Base-by-base conservation (phyloP, 1,140 invertebrate species). In the Drosophila truncata region DNA sequence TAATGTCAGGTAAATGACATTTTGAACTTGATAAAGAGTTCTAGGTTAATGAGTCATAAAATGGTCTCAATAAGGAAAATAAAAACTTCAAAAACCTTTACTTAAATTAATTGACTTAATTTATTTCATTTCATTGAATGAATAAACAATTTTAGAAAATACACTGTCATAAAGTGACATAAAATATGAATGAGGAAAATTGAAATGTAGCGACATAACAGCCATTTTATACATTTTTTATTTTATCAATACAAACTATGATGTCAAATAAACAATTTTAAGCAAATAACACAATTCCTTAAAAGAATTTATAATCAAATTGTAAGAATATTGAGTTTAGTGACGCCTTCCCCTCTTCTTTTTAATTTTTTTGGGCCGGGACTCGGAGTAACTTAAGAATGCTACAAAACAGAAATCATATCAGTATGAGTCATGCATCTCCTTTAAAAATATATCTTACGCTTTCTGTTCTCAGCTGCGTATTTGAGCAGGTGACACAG, bases 311-410 rank as follows among this genome's bases (percentile, higher is more conserved):
- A 29, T 2, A 27, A 10, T 29, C 29, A 27, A 18, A 1, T 10
- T 33, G 10, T 10, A 11, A 42, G 18, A 3, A 11, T 3, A 25
- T 3, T 4, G 11, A 18, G 9, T 42, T 23, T 23, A 25, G 2
- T 5, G 3, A 4, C 29, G 6, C 18, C 18, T 9, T 13, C 0
- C 2, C 3, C 11, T 27, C n/a, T 9, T 13, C 0, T 1, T 2
- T 11, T 27, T 3, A 33, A 16, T 13, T 64, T 9, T 16, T 9
- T 13, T 1, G 1, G 44, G 44, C 25, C 27, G 13, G 29, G 29
- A 54, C 4, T n/a, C n/a, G n/a, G 66, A 70, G 8, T 52, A 66
- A 35, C 35, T 35, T 4, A 66, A n/a, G 47, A 70, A 70, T 8
- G 66, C 66, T 70, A 10, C 10, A 41, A 44, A 35, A 35, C 0